Evolutionary conservation across 35 echinoderm and acorn worm genomes (phyloP).

Genomic region (Holothuria glaberrima): DNA sequence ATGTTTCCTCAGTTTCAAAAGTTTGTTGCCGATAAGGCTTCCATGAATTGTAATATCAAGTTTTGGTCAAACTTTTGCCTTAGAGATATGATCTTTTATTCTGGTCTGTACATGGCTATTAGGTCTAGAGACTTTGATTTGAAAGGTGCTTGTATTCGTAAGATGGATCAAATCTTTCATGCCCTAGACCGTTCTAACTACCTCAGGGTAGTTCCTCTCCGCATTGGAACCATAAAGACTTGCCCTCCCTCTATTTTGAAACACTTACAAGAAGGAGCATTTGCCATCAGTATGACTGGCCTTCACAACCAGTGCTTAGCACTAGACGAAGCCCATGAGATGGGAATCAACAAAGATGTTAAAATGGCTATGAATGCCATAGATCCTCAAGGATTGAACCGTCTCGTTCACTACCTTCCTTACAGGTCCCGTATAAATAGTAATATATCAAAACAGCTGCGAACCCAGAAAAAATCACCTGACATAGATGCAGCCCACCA

Average conservation of each 20-base stretch:
- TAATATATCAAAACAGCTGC: neutral
- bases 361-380: slow-evolving; percentile 52
- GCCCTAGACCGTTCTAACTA: slow-evolving; percentile 68
- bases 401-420: slow-evolving; percentile 35
- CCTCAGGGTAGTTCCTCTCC: slow-evolving; percentile 27
- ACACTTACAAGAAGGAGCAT: slow-evolving; percentile 63
- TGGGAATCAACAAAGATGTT: slow-evolving; percentile 74
- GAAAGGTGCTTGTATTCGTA: slow-evolving; percentile 3
- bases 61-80: slow-evolving; percentile 26
- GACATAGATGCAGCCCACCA: neutral
- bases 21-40: neutral
- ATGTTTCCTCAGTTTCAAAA: neutral
- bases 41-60: neutral
- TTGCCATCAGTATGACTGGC: slow-evolving; percentile 65
- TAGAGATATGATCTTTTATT: neutral
- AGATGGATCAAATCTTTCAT: slow-evolving; percentile 51
- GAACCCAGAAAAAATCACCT: neutral
- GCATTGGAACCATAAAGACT: slow-evolving; percentile 43
- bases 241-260: slow-evolving; percentile 26
- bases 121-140: neutral
- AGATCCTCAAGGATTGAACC: slow-evolving; percentile 11
- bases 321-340: slow-evolving; percentile 79
- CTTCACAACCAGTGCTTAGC: slow-evolving; percentile 57
- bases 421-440: slow-evolving; percentile 14
- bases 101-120: neutral